Conservation (phyloP, 2,888 invertebrate species). For the Lasius fuliginosus region DNA sequence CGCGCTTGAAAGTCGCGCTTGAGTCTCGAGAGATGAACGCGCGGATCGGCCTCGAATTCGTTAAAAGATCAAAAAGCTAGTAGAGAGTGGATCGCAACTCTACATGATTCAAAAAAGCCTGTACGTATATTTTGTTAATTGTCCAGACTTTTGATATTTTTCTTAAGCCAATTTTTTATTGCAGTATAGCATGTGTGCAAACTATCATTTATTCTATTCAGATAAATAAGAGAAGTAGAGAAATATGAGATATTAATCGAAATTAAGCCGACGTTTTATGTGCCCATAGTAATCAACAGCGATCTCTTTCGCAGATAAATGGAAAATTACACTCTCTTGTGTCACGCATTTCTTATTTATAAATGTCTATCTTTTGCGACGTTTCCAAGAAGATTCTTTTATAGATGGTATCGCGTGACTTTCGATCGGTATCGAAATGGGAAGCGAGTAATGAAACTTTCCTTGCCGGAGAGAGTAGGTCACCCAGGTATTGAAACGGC, state of each 20-base stretch:
- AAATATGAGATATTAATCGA: not conserved
- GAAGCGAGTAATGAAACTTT: slow-evolving; percentile 36
- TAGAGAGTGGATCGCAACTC: not conserved
- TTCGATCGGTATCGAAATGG: slow-evolving; percentile 34
- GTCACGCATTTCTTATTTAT: not conserved
- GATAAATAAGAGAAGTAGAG: not conserved
- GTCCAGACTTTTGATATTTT: not conserved
- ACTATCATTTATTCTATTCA: not conserved
- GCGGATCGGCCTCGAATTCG: not conserved
- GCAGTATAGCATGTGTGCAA: not conserved
- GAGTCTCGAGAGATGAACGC: slow-evolving; percentile 11
- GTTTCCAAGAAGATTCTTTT: slow-evolving; percentile 15
- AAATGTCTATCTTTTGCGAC: not conserved
- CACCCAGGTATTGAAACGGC: slow-evolving; percentile 32
- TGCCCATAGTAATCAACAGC: not conserved
- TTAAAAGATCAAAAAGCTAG: slow-evolving; percentile 7
- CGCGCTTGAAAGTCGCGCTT: slow-evolving; percentile 64
- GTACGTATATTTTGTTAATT: not conserved
- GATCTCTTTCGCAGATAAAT: not conserved
- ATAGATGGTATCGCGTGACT: slow-evolving; percentile 15
- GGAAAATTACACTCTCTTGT: not conserved
- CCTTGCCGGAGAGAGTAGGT: slow-evolving; percentile 25
- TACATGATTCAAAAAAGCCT: not conserved
- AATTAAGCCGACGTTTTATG: not conserved
- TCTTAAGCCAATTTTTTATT: not conserved